These are phyloP conservation scores for Apogon talboti DNA, from an alignment of 2,797 vertebrate species.

Conservation along the genomic window DNA sequence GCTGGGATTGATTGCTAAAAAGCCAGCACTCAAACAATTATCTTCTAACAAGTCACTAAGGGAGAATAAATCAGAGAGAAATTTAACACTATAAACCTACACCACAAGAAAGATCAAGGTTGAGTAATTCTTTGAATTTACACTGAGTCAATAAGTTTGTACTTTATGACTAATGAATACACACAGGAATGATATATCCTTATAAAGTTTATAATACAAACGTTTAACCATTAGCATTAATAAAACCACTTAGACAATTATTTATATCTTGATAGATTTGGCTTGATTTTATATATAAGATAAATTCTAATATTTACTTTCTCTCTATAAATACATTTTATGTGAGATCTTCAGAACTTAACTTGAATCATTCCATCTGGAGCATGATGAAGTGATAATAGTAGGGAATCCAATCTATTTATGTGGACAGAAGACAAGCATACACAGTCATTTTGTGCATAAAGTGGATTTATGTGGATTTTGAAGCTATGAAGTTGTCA, in stretches of 20 bases:
- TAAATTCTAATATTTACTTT: neutral
- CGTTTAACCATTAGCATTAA: neutral
- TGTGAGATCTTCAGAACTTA: neutral
- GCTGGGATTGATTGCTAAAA: slow-evolving; percentile 20
- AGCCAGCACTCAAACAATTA: neutral
- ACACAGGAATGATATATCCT: neutral
- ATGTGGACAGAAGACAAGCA: slow-evolving; percentile 9
- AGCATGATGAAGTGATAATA: slow-evolving; percentile 2
- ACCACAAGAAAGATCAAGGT: neutral
- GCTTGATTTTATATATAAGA: neutral
- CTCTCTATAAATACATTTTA: neutral
- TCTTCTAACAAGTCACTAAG: slow-evolving; percentile 5
- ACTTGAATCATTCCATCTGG: neutral
- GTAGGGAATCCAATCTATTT: slow-evolving; percentile 21
- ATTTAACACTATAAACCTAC: neutral
- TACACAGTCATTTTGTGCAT: neutral
- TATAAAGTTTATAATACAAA: neutral
- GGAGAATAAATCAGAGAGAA: neutral
- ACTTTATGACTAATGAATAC: neutral
- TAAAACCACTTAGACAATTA: neutral
- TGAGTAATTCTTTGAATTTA: neutral
- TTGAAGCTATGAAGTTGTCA: neutral
- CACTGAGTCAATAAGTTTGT: neutral
- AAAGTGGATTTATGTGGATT: slow-evolving; percentile 14
- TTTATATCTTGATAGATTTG: neutral